These are phyloP conservation scores for Hydrolagus affinis DNA, from an alignment of 2,113 vertebrate genomes.

Conservation along the genomic window DNA sequence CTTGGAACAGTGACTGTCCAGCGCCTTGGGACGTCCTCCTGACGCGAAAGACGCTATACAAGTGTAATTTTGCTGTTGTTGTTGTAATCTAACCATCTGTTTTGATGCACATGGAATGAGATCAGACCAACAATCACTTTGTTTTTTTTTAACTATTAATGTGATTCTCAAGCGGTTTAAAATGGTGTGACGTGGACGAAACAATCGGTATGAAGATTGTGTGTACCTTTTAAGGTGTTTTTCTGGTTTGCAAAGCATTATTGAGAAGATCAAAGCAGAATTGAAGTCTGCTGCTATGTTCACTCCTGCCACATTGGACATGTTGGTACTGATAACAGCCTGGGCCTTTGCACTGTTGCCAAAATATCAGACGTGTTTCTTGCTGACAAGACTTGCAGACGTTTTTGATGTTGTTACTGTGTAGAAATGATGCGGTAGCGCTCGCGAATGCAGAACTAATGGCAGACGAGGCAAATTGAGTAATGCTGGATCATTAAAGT, in stretches of 20 bases:
- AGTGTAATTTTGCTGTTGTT: too few relatives aligned
- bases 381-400: not conserved
- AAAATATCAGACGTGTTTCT: not conserved
- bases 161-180: not conserved
- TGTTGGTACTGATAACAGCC: not conserved
- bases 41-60: too few relatives aligned
- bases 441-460: not conserved
- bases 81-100: slow-evolving; percentile 6
- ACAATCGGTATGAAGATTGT: not conserved
- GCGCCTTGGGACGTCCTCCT: too few relatives aligned
- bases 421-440: not conserved
- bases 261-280: not conserved
- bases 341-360: not conserved
- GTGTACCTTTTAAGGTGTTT: not conserved
- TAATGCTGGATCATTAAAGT: not conserved
- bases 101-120: not conserved
- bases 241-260: not conserved
- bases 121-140: not conserved
- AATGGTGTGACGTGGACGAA: not conserved
- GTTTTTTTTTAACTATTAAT: not conserved
- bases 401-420: not conserved
- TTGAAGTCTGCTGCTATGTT: not conserved
- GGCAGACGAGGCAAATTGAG: not conserved
- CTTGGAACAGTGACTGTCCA: too few relatives aligned
- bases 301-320: not conserved